Percentiles rank a stretch among this genome's conserved stretches.
phyloP scores from a whole-genome alignment of 2,797 vertebrate species.

The Chromobotia macracanthus region DNA sequence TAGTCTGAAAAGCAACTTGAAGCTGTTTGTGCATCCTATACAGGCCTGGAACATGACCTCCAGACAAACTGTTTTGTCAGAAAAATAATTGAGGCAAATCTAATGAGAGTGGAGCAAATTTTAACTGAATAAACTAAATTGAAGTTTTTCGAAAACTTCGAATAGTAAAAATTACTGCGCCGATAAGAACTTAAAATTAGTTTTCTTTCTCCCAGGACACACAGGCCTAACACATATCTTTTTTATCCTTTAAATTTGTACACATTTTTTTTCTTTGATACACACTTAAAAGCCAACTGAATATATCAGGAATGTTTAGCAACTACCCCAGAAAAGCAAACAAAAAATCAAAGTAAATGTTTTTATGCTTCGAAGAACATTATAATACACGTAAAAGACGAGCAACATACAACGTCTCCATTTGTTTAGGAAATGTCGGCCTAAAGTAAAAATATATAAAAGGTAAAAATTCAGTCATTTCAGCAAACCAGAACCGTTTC shows the following conservation, averaged over 20 bases:
- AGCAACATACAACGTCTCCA: slow-evolving; percentile 54
- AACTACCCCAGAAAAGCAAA: slow-evolving; percentile 57
- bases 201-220: slow-evolving; percentile 17
- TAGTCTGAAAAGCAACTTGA: slow-evolving; percentile 14
- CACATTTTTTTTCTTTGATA: slow-evolving; percentile 58
- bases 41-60: slow-evolving; percentile 39
- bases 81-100: background rate
- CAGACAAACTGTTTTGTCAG: background rate
- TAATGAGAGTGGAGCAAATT: background rate
- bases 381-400: slow-evolving; percentile 67
- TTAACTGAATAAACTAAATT: slow-evolving; percentile 2
- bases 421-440: slow-evolving; percentile 51
- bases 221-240: slow-evolving; percentile 23
- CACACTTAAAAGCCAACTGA: slow-evolving; percentile 48
- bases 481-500: slow-evolving; percentile 61
- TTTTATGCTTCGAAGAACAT: slow-evolving; percentile 62
- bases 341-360: slow-evolving; percentile 47
- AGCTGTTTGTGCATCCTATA: slow-evolving; percentile 29
- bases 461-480: slow-evolving; percentile 73
- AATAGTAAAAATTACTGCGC: slow-evolving; percentile 46
- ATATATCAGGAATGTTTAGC: slow-evolving; percentile 61
- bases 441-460: slow-evolving; percentile 72
- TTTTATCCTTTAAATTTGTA: slow-evolving; percentile 49
- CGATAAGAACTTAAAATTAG: slow-evolving; percentile 50
- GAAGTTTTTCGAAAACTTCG: slow-evolving; percentile 55